Base-by-base conservation (phyloP, 2,888 invertebrate species). In the Drosophila barbarae region DNA sequence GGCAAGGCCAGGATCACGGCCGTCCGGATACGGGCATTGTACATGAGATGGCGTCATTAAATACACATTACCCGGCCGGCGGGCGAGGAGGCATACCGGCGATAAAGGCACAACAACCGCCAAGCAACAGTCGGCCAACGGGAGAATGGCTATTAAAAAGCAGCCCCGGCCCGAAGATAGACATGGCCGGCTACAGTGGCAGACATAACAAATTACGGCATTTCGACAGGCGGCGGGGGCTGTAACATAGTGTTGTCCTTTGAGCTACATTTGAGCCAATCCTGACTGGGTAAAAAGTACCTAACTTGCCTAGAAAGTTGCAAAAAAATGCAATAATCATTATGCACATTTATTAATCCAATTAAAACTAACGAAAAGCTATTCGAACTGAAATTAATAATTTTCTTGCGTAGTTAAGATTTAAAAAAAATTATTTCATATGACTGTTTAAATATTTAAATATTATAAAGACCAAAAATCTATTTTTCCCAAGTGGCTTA, bases 41-140 rank as follows among this genome's bases (percentile, higher is more conserved):
- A 80, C 84, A 84, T 85, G 81, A 82, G 85, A 83, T 83, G 85
- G 85, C 71, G 81, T 82, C 81, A 82, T 82, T 82, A 82, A 82
- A 82, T 82, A 82, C 81, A 85, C 81, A 82, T 82, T 82, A 82
- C 81, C 84, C 55, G 54, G 65, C 65, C 69, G 52, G 38, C 36
- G 18, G 12, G 35, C 21, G 52, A 30, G 38, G 35, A 44, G n/a
- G 51, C 39, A 34, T 28, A 39, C 42, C 38, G 55, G 21, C 64
- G 74, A 78, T 76, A 79, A 76, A 72, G 70, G 74, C 71, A 67
- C 70, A 60, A 73, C 76, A 78, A 28, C 32, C 51, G 35, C 63
- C 61, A 67, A 75, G 69, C 78, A 81, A 82, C 75, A 81, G 79
- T 77, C 70, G 82, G 51, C 69, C 71, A 66, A 67, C 61, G 69